Evolutionary conservation across 1,140 invertebrate genomes (phyloP).

Genomic region (Leptopilina boulardi): DNA sequence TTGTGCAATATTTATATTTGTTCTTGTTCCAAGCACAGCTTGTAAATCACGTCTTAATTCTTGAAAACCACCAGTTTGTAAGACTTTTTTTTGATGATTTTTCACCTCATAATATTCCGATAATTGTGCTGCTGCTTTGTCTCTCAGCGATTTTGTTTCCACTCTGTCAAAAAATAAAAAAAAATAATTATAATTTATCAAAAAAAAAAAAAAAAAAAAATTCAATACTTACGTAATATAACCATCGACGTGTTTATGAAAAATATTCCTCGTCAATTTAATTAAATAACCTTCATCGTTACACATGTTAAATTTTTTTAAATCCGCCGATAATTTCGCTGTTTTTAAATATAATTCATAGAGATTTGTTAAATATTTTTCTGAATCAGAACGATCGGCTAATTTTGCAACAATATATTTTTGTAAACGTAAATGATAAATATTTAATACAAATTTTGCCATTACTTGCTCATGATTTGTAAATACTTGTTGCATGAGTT

Average conservation of each 20-base stretch:
- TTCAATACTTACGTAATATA: conserved; percentile 82
- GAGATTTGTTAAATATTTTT: conserved; percentile 91
- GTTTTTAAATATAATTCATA: conserved; percentile 93
- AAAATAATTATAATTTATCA: conserved; percentile 36
- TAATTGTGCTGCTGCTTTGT: conserved; percentile 85
- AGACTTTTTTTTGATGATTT: conserved; percentile 95
- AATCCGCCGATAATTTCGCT: conserved; percentile 83
- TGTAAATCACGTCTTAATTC: conserved; percentile 95
- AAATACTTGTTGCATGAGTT: conserved; percentile 94
- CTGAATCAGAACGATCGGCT: conserved; percentile 86
- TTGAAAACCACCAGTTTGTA: conserved; percentile 88
- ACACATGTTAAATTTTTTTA: conserved; percentile 86
- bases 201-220: conserved; percentile 11
- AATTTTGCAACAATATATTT: conserved; percentile 89
- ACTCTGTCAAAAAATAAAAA: conserved; percentile 72
- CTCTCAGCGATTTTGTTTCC: conserved; percentile 86
- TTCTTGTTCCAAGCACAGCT: conserved; percentile 92
- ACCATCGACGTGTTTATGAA: conserved; percentile 86
- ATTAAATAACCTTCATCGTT: conserved; percentile 87
- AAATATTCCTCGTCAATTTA: conserved; percentile 90
- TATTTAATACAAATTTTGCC: conserved; percentile 97
- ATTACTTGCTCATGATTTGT: conserved; percentile 98
- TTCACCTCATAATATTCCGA: conserved; percentile 94
- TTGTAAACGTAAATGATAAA: conserved; percentile 95
- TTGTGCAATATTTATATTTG: conserved; percentile 94